Evolutionary conservation across 1,140 invertebrate species (phyloP), one percentile per base, ranked within the genome.

Genomic region (Colletes latitarsis): DNA sequence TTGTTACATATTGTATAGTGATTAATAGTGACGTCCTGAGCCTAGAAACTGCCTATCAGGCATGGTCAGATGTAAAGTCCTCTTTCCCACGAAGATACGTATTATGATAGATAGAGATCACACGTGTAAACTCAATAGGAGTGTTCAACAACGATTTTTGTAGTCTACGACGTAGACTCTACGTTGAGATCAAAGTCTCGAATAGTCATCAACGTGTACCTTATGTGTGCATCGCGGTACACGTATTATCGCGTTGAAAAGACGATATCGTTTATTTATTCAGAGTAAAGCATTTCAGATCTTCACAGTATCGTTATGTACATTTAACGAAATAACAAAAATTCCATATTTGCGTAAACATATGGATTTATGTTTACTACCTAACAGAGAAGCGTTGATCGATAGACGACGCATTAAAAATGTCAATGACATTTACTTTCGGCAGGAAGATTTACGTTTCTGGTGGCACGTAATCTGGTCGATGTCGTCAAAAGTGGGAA

Each of bases 391-490:
- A n/a, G 41, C 5, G 19, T 77, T 70, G 41, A 70, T 62, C 57
- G 12, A 52, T 71, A 43, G 6, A 43, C 9, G 49, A 66, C 46
- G 17, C 14, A 1, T 72, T 52, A 63, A 41, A 58, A 58, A 21
- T 58, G 21, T 74, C 60, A 60, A 57, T 66, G 19, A 67, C 14
- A 5, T 58, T 75, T 52, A 60, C 15, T 66, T 67, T 67, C 46
- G 15, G 1, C 46, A 75, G 52, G 17, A 52, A 57, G 17, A 62
- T 71, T 71, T 83, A 84, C 53, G 82, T 43, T 69, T 58, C 67
- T 43, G 19, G n/a, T 46, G 53, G 66, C 82, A 84, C 71, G 82
- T 83, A 79, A 19, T 12, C 43, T 53, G 12, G 66, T 64, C 57
- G 53, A 55, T 70, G 70, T 79, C 39, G 14, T 73, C 21, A 46